Base-by-base conservation (phyloP, 2,888 invertebrate genomes). In the Pammene aurita region DNA sequence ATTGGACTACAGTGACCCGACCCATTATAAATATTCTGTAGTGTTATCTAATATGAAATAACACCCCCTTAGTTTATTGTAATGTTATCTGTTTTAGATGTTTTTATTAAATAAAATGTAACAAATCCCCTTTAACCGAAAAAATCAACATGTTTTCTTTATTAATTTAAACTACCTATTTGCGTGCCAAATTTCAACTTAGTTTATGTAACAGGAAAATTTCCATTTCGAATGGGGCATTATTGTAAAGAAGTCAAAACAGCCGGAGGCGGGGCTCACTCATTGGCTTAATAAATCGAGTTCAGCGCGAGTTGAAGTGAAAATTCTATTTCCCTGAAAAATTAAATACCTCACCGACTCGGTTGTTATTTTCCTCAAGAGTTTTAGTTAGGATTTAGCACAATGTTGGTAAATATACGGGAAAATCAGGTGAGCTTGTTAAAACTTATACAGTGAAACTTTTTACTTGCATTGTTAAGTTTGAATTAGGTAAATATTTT, bases 221-320 rank as follows among this genome's bases (percentile, higher is more conserved):
- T 14, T 38, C 14, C 11, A 46, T 35, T 16, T 35, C 7, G 38
- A 38, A 48, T 48, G 48, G 44, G 16, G 13, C 41, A 46, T 54
- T 55, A 57, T 50, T 41, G 50, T 52, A 52, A 50, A 56, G 7
- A 58, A 52, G 52, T 58, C 46, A n/a, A 7, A 64, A 44, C 52
- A 44, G 38, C 44, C 58, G 44, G 44, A n/a, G 42, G 46, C 57
- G 18, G 44, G 54, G 57, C 57, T 64, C 63, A 64, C 68, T 68
- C 68, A 68, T 68, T 58, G 63, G 52, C n/a, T 50, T 68, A 68
- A 68, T 68, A 64, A 68, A 68, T 64, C 57, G 68, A 68, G 68
- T 68, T 68, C 58, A 52, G 52, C 38, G 46, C 61, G 57, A 63
- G 63, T 44, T 58, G 63, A 64, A 64, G 50, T 54, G 63, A 52